phyloP scores from a whole-genome alignment of 2,888 invertebrate genomes.

The Atrina japonica region DNA sequence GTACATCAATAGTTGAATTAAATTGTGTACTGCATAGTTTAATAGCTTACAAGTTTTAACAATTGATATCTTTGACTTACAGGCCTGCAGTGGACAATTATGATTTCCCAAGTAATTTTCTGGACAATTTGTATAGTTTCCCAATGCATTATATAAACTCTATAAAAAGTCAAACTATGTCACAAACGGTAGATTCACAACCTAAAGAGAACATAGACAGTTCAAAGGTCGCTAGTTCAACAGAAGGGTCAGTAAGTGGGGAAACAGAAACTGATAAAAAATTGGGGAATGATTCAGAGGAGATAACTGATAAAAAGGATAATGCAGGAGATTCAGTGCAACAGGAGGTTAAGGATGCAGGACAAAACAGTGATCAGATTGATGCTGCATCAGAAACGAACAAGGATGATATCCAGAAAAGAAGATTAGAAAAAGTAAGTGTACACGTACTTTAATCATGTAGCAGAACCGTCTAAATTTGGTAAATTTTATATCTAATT shows the following conservation, averaged over 20 bases:
- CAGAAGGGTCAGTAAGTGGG: not conserved
- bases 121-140: slow-evolving; percentile 85
- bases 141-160: slow-evolving; percentile 64
- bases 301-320: slow-evolving; percentile 14
- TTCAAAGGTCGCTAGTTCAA: not conserved
- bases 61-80: slow-evolving; percentile 39
- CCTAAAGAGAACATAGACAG: slow-evolving; percentile 7
- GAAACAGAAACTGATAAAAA: slow-evolving; percentile 3
- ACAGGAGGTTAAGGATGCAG: slow-evolving; percentile 1
- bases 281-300: slow-evolving; percentile 8
- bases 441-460: not conserved
- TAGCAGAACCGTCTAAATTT: too few species aligned
- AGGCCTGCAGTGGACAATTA: slow-evolving; percentile 88
- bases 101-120: slow-evolving; percentile 88
- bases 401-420: slow-evolving; percentile 4
- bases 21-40: not conserved
- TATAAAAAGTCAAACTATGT: slow-evolving; percentile 4
- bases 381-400: slow-evolving; percentile 6
- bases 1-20: too few species aligned
- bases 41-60: not conserved
- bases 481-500: too few species aligned
- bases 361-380: not conserved
- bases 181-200: slow-evolving; percentile 11
- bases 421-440: not conserved
- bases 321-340: not conserved